A percentile compares a stretch with the other conserved stretches of the same genome.
Conservation (phyloP, 2,113 vertebrate genomes). For the Anguilla rostrata region DNA sequence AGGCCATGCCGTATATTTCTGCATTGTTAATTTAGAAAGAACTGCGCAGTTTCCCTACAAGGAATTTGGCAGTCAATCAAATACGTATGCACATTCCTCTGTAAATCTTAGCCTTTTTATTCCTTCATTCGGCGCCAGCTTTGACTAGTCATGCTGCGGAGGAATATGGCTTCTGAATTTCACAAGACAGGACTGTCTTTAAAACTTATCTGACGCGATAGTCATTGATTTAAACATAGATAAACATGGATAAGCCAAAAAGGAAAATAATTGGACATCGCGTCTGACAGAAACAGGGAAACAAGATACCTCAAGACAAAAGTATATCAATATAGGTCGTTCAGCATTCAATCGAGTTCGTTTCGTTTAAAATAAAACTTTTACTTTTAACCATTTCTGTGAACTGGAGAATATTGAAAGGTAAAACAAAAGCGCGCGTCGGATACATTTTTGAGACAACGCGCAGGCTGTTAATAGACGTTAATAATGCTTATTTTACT, state of each 20-base stretch:
- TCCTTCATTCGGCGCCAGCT: conserved; percentile 6
- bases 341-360: not conserved
- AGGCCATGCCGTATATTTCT: conserved; percentile 31
- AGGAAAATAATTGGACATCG: not conserved
- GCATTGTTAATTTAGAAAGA: conserved; percentile 40
- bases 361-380: not conserved
- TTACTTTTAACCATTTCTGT: not conserved
- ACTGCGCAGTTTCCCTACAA: conserved; percentile 68
- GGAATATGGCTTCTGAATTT: conserved; percentile 6
- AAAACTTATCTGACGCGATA: not conserved
- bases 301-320: not conserved
- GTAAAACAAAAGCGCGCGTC: not conserved
- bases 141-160: not conserved
- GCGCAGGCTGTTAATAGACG: not conserved
- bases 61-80: conserved; percentile 58
- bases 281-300: not conserved
- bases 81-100: conserved; percentile 30
- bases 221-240: not conserved
- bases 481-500: not conserved
- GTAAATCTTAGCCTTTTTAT: conserved; percentile 12
- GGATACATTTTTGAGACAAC: not conserved
- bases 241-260: not conserved
- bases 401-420: conserved; percentile 12
- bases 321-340: not conserved
- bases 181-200: not conserved